Percentiles rank a stretch among this genome's conserved stretches.
Evolutionary conservation across 2,888 invertebrate species (phyloP).

Genomic region (Platycheirus albimanus): DNA sequence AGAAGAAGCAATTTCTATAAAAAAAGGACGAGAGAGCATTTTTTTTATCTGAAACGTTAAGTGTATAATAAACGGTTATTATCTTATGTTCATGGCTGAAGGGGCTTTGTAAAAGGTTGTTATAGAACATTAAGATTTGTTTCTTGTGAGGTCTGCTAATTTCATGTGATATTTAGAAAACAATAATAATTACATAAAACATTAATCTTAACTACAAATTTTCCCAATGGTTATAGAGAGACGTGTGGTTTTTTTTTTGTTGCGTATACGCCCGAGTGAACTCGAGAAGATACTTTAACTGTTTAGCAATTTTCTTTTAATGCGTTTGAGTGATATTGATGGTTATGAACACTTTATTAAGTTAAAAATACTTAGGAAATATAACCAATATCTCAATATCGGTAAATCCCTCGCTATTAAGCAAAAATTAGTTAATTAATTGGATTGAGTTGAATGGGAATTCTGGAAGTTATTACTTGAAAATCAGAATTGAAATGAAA

Average conservation of each 20-base stretch:
- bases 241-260: slow-evolving; percentile 1
- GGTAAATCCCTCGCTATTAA: no score
- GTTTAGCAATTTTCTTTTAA: no score
- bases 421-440: no score
- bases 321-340: no score
- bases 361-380: no score
- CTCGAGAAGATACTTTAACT: background rate
- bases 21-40: background rate
- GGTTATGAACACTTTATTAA: no score
- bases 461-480: no score
- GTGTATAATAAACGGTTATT: slow-evolving; percentile 22
- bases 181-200: background rate
- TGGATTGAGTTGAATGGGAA: no score
- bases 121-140: background rate
- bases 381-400: no score
- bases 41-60: background rate
- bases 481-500: no score
- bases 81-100: slow-evolving; percentile 17
- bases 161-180: slow-evolving; percentile 1
- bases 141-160: background rate
- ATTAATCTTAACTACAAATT: background rate
- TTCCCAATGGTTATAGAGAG: no score
- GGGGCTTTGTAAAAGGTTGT: slow-evolving; percentile 20
- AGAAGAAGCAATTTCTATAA: background rate
- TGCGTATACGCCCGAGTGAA: slow-evolving; percentile 23